Conservation (phyloP, 2,797 vertebrate genomes). For the Ibycter americanus region DNA sequence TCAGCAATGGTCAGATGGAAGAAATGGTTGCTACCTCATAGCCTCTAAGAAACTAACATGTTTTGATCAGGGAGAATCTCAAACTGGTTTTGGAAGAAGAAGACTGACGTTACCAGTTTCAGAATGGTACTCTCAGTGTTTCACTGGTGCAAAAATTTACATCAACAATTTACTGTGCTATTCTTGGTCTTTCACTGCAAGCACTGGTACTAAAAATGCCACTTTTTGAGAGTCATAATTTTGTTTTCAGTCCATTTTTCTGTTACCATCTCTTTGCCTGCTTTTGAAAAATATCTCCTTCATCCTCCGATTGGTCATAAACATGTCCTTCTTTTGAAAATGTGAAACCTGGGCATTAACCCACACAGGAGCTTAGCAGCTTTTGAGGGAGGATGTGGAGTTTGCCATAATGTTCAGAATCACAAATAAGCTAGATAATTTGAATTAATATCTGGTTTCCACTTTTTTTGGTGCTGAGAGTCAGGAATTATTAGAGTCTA, state of each 20-base stretch:
- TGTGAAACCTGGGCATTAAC: not conserved
- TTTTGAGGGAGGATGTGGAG: fast-evolving
- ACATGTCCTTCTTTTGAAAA: not conserved
- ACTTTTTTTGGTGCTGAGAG: not conserved
- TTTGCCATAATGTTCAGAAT: not conserved
- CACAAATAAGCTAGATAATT: not conserved
- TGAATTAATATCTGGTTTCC: not conserved
- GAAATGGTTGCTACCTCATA: not conserved
- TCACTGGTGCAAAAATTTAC: not conserved
- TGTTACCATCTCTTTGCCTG: not conserved
- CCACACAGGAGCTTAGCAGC: not conserved
- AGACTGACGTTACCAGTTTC: not conserved
- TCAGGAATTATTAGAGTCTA: not conserved
- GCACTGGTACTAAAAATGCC: not conserved
- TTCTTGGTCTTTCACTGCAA: not conserved
- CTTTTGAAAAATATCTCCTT: not conserved
- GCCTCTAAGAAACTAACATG: not conserved
- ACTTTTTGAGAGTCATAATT: not conserved
- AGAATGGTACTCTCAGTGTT: not conserved
- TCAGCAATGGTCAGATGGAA: not conserved
- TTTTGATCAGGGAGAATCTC: not conserved
- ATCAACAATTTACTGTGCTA: not conserved
- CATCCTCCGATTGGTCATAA: not conserved
- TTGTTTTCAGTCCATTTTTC: not conserved
- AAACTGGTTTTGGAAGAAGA: not conserved